Conservation (phyloP, 2,113 vertebrate species). For the Mohoua ochrocephala region DNA sequence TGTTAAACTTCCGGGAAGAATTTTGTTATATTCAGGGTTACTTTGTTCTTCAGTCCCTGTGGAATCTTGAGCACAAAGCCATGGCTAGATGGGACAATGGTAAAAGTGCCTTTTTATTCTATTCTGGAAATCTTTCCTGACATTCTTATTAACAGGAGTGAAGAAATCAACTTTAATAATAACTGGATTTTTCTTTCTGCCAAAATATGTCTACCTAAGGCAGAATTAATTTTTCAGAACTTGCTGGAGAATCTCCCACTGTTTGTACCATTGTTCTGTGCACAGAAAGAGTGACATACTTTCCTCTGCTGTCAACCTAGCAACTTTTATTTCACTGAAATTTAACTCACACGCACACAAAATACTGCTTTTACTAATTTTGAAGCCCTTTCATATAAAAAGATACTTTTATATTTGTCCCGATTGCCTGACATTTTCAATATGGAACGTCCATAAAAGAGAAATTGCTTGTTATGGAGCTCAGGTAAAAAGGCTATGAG, state of each 20-base stretch:
- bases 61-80: background rate
- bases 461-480: background rate
- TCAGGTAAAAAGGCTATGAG: background rate
- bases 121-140: background rate
- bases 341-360: background rate
- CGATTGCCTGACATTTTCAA: background rate
- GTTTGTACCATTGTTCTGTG: background rate
- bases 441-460: background rate
- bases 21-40: background rate
- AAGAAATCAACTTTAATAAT: background rate
- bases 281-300: background rate
- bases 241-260: background rate
- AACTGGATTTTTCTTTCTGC: background rate
- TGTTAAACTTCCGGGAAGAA: background rate
- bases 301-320: background rate
- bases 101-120: background rate
- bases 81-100: background rate
- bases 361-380: background rate
- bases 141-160: background rate
- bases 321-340: background rate
- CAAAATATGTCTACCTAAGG: background rate
- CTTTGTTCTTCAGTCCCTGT: background rate
- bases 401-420: background rate
- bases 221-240: background rate
- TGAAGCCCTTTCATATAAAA: background rate